Conservation (phyloP, 2,113 vertebrate species). For the Oxyura jamaicensis region DNA sequence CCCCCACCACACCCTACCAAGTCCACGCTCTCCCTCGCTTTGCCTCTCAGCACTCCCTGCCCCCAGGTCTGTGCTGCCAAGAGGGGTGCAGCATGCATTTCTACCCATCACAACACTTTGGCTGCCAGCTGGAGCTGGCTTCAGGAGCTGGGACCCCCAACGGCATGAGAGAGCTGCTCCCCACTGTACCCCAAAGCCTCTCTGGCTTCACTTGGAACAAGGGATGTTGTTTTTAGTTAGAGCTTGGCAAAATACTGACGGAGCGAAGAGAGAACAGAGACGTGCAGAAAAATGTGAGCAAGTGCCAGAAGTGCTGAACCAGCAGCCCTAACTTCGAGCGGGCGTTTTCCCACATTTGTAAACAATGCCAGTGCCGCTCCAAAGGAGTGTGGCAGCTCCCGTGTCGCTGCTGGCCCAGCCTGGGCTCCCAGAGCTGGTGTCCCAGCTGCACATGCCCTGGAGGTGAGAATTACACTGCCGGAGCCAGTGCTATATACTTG, state of each 20-base stretch:
- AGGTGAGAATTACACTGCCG: background rate
- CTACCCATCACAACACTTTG: background rate
- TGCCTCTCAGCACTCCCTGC: background rate
- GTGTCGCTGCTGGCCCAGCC: rapidly evolving
- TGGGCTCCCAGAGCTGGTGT: background rate
- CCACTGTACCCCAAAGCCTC: background rate
- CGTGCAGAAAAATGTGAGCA: background rate
- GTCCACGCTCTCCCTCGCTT: background rate
- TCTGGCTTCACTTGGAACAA: background rate
- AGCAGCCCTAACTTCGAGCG: background rate
- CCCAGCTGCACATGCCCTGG: background rate
- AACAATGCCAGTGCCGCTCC: background rate
- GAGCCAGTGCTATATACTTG: background rate
- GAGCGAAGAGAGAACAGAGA: background rate
- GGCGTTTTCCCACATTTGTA: background rate
- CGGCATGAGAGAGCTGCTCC: background rate
- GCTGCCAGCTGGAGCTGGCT: background rate
- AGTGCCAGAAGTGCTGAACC: background rate
- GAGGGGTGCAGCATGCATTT: background rate
- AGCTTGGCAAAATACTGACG: background rate
- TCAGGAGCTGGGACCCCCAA: background rate
- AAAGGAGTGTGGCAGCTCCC: background rate
- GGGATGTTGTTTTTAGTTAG: background rate
- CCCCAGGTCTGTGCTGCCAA: background rate
- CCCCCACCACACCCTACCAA: background rate